Percentiles rank a stretch among this genome's conserved stretches.
These are phyloP conservation scores for Drosophila longiperda DNA, from an alignment of 2,888 invertebrate genomes.

Conservation along the genomic window DNA sequence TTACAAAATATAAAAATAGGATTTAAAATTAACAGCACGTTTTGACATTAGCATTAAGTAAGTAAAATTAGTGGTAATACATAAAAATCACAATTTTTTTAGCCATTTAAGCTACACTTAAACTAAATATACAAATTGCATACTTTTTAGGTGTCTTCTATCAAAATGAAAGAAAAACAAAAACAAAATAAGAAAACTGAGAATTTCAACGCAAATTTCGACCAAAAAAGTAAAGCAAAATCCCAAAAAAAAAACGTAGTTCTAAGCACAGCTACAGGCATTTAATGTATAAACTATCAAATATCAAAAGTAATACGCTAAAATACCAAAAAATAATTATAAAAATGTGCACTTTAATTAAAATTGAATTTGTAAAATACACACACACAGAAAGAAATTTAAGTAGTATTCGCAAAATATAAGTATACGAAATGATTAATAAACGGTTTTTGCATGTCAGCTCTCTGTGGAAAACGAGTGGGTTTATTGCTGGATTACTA, in stretches of 20 bases:
- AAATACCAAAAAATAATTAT: slow-evolving; percentile 7
- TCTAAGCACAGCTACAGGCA: slow-evolving; percentile 34
- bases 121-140: slow-evolving; percentile 23
- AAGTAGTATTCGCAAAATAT: slow-evolving; percentile 2
- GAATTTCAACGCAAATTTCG: slow-evolving; percentile 49
- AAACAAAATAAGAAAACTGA: slow-evolving; percentile 8
- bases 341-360: slow-evolving; percentile 22
- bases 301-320: slow-evolving; percentile 10
- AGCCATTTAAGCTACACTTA: slow-evolving; percentile 51
- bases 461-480: background rate
- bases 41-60: slow-evolving; percentile 72
- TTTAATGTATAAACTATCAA: slow-evolving; percentile 34
- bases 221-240: slow-evolving; percentile 55
- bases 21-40: slow-evolving; percentile 48
- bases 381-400: background rate
- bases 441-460: background rate
- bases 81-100: slow-evolving; percentile 33
- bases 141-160: slow-evolving; percentile 41
- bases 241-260: slow-evolving; percentile 23
- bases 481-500: background rate
- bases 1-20: slow-evolving; percentile 17
- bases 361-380: slow-evolving; percentile 22
- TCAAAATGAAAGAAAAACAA: slow-evolving; percentile 10
- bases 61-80: slow-evolving; percentile 53
- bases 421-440: slow-evolving; percentile 18